Evolutionary conservation across 1,140 invertebrate species (phyloP).

Genomic region (Heliconius eleuchia): DNA sequence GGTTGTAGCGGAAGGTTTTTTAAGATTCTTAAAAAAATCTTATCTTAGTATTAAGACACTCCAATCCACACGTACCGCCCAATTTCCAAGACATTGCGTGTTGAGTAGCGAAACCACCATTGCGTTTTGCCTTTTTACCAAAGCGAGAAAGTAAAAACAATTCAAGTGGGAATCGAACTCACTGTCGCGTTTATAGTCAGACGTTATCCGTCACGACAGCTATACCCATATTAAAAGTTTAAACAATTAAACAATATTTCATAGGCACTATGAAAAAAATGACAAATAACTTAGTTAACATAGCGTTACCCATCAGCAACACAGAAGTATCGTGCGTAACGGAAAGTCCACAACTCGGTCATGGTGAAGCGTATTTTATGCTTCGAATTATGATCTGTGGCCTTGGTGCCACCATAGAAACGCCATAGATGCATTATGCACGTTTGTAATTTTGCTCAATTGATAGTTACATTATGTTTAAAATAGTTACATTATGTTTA

Average conservation of each 20-base stretch:
- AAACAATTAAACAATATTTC: neutral
- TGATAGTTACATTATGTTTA: neutral
- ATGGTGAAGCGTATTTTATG: constrained; percentile 42
- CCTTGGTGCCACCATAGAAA: constrained; percentile 35
- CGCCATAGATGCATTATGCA: constrained; percentile 37
- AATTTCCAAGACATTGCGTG: too few species aligned
- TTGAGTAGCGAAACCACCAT: too few species aligned
- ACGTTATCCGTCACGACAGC: neutral
- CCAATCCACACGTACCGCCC: too few species aligned
- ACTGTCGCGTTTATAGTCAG: too few species aligned
- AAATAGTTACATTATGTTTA: neutral
- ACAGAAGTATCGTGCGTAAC: constrained; percentile 32
- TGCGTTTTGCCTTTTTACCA: too few species aligned
- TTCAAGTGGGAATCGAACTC: too few species aligned
- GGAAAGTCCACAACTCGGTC: constrained; percentile 50
- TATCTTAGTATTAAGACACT: too few species aligned
- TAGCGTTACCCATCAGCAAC: constrained; percentile 21
- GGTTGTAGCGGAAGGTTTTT: too few species aligned
- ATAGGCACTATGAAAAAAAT: neutral
- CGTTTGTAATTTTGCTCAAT: constrained; percentile 21
- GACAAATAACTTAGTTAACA: neutral
- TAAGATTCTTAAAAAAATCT: too few species aligned
- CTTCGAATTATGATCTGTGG: constrained; percentile 36
- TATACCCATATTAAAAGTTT: neutral
- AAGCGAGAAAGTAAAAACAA: too few species aligned